A percentile compares a stretch with the other conserved stretches of the same genome.
These are phyloP conservation scores for Tylochromis polylepis DNA, from an alignment of 2,113 vertebrate genomes.

Conservation along the genomic window DNA sequence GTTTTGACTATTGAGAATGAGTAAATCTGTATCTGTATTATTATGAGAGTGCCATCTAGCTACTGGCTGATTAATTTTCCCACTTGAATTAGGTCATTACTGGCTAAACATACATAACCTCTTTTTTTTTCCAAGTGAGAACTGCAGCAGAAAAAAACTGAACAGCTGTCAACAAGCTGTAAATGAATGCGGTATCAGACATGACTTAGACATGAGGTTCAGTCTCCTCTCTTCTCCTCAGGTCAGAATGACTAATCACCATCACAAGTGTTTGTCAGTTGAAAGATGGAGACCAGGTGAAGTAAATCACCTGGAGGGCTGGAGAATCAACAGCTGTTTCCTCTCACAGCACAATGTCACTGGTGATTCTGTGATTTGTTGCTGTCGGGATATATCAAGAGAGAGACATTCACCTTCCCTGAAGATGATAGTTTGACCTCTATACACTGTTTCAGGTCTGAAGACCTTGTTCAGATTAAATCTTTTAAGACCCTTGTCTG, in stretches of 20 bases:
- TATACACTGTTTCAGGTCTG: background rate
- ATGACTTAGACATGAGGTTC: background rate
- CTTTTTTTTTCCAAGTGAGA: background rate
- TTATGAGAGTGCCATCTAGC: background rate
- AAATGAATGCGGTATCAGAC: background rate
- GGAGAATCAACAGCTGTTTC: slow-evolving; percentile 18
- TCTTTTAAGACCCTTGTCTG: background rate
- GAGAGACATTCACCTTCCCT: background rate
- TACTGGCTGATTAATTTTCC: background rate
- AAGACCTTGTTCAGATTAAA: background rate
- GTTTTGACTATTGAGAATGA: background rate
- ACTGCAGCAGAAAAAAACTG: background rate
- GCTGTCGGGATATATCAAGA: background rate
- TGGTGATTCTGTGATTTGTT: background rate
- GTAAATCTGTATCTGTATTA: background rate
- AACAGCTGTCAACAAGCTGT: background rate
- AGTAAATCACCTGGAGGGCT: slow-evolving; percentile 2
- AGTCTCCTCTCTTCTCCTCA: background rate
- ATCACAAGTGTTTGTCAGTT: background rate
- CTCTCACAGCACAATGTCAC: background rate
- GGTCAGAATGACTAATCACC: slow-evolving; percentile 4
- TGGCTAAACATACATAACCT: background rate
- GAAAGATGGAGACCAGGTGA: slow-evolving; percentile 7
- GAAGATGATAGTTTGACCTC: background rate
- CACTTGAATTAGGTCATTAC: background rate